Conservation (phyloP, 2,113 vertebrate genomes). For the Coryphaenoides rupestris region DNA sequence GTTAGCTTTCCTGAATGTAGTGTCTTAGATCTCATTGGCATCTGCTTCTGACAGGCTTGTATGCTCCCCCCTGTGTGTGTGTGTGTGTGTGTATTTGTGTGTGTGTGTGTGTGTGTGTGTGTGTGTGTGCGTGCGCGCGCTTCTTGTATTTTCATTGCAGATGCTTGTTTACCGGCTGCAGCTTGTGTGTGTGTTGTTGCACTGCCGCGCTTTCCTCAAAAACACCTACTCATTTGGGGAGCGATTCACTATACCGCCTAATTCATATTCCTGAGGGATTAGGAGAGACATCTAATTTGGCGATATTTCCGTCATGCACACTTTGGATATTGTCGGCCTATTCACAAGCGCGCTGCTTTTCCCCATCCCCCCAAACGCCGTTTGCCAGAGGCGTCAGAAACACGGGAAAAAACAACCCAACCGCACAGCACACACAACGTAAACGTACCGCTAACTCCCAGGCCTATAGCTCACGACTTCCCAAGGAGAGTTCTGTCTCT, state of each 20-base stretch:
- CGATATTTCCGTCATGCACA: slow-evolving; percentile 66
- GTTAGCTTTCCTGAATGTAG: slow-evolving; percentile 61
- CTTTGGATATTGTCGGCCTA: slow-evolving; percentile 55
- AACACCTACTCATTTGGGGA: slow-evolving; percentile 73
- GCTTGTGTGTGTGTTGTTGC: slow-evolving; percentile 52
- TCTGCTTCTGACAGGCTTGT: slow-evolving; percentile 61
- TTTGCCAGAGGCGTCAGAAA: slow-evolving; percentile 50
- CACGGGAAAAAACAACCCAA: slow-evolving; percentile 27
- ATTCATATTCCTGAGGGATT: slow-evolving; percentile 70
- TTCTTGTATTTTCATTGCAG: too few relatives aligned
- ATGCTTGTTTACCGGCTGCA: too few relatives aligned
- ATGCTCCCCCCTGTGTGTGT: slow-evolving; percentile 12
- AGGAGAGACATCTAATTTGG: slow-evolving; percentile 70
- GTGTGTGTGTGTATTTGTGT: too few relatives aligned
- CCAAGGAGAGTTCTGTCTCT: slow-evolving; percentile 29
- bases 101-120: too few relatives aligned
- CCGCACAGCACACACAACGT: slow-evolving; percentile 7
- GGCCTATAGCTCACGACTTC: slow-evolving; percentile 25
- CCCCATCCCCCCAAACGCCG: slow-evolving; percentile 25
- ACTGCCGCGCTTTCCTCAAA: slow-evolving; percentile 67
- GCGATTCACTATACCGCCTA: slow-evolving; percentile 70
- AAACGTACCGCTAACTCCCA: slow-evolving; percentile 37
- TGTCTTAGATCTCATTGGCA: slow-evolving; percentile 68
- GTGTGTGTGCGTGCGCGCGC: too few relatives aligned
- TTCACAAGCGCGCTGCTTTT: slow-evolving; percentile 53